phyloP scores from a whole-genome alignment of 2,113 vertebrate species.

The Engystomops pustulosus region DNA sequence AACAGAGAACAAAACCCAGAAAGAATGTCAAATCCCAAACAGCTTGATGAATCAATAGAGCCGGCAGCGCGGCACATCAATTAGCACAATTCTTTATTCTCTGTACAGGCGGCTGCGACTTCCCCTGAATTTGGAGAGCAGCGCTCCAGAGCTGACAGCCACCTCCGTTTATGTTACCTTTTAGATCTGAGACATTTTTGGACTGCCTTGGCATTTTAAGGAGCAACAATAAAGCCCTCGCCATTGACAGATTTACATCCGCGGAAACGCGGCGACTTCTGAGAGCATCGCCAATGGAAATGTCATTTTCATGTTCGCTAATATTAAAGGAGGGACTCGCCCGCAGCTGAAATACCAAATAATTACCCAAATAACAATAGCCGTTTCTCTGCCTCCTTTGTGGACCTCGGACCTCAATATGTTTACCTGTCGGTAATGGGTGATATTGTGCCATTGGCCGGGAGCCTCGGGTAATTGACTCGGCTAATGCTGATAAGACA shows the following conservation, averaged over 20 bases:
- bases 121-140: background rate
- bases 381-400: constrained; percentile 12
- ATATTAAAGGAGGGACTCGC: constrained; percentile 37
- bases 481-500: constrained; percentile 38
- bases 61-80: constrained; percentile 13
- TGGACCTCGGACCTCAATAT: constrained; percentile 38
- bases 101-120: background rate
- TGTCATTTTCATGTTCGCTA: background rate
- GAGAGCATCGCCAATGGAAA: constrained; percentile 39
- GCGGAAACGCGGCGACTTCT: constrained; percentile 33
- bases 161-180: constrained; percentile 17
- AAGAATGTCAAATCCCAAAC: constrained; percentile 22
- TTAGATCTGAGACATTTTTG: constrained; percentile 4
- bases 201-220: background rate
- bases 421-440: constrained; percentile 26
- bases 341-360: constrained; percentile 1
- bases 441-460: constrained; percentile 42
- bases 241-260: constrained; percentile 17
- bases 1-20: background rate
- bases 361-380: constrained; percentile 43
- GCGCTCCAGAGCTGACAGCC: background rate
- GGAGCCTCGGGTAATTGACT: constrained; percentile 33
- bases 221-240: background rate
- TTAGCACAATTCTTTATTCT: constrained; percentile 20
- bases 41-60: constrained; percentile 31